These are phyloP conservation scores for Nomada ferruginata DNA, from an alignment of 2,888 invertebrate species.

Conservation along the genomic window DNA sequence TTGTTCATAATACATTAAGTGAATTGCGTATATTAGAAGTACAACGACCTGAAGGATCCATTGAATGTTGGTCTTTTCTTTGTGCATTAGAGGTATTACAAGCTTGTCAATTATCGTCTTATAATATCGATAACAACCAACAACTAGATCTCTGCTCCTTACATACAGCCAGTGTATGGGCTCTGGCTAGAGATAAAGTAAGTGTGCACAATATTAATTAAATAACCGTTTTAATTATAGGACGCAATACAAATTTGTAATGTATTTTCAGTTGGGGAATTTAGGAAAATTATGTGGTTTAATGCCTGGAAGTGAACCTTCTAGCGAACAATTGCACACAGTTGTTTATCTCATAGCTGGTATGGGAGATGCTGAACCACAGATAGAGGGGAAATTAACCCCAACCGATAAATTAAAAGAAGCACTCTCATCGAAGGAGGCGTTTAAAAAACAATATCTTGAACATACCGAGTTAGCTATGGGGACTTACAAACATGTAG, in stretches of 20 bases:
- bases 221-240: not conserved
- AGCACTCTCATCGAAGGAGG: conserved; percentile 94
- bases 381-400: conserved; percentile 84
- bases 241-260: not conserved
- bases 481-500: conserved; percentile 98
- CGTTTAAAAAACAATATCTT: conserved; percentile 95
- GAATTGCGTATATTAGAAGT: conserved; percentile 94
- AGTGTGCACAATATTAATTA: conserved; percentile 19
- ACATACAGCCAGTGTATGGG: conserved; percentile 94
- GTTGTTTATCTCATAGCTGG: conserved; percentile 96
- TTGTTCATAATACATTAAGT: conserved; percentile 94
- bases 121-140: conserved; percentile 87
- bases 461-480: conserved; percentile 97
- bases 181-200: conserved; percentile 94
- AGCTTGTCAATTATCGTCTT: conserved; percentile 89
- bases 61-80: conserved; percentile 96
- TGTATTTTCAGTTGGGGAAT: conserved; percentile 88
- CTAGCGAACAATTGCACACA: conserved; percentile 94
- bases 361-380: conserved; percentile 91
- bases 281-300: conserved; percentile 96
- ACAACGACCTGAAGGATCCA: conserved; percentile 91
- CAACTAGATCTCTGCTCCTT: conserved; percentile 90
- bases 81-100: conserved; percentile 95
- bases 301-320: conserved; percentile 92
- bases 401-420: conserved; percentile 95